These are phyloP conservation scores for Holacanthella duospinosa DNA, from an alignment of 2,888 invertebrate genomes.

Conservation along the genomic window DNA sequence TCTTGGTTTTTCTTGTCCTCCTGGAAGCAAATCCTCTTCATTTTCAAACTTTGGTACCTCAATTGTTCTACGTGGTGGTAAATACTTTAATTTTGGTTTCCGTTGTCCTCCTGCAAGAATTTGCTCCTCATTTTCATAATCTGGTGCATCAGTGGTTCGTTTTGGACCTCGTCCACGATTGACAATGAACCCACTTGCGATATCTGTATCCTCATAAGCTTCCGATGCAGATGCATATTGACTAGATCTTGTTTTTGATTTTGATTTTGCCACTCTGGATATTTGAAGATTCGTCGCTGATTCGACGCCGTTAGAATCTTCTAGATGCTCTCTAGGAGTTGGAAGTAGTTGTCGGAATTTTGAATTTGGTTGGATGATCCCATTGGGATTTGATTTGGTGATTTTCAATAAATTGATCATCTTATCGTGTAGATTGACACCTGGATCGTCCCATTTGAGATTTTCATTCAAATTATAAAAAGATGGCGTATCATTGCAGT, in stretches of 20 bases:
- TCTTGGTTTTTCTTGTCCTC: not conserved
- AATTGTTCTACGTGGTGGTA: no score
- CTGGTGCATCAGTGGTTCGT: not conserved
- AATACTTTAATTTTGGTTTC: not conserved
- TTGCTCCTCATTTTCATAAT: not conserved
- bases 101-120: not conserved
- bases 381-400: not conserved
- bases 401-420: conserved; percentile 14
- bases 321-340: not conserved
- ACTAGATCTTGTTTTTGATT: conserved; percentile 25
- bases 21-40: no score
- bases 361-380: not conserved
- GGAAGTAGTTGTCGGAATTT: not conserved
- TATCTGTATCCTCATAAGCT: conserved; percentile 24
- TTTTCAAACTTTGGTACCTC: no score
- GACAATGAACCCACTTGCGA: conserved; percentile 24
- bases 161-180: conserved; percentile 9
- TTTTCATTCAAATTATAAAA: conserved; percentile 28
- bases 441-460: conserved; percentile 34
- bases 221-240: conserved; percentile 29
- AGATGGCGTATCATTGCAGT: conserved; percentile 15
- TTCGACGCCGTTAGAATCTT: not conserved
- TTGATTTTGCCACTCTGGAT: conserved; percentile 18
- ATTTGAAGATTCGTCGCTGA: conserved; percentile 12
- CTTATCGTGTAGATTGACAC: conserved; percentile 14